These are phyloP conservation scores for Dicentrarchus labrax DNA, from an alignment of 2,113 vertebrate species.

Conservation along the genomic window DNA sequence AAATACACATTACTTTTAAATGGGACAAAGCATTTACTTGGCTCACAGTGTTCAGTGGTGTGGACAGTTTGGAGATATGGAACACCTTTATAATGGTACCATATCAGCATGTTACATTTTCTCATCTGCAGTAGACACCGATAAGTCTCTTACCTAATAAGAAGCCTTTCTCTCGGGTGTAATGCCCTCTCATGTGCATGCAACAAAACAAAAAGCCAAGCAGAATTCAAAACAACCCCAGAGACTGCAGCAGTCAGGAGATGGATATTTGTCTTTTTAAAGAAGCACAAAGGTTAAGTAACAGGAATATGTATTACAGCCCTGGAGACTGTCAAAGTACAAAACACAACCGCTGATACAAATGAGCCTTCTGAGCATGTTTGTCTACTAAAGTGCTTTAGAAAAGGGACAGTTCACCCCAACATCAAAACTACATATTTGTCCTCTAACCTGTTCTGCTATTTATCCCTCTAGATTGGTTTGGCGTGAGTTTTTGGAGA, in stretches of 20 bases:
- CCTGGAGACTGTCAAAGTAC: slow-evolving; percentile 14
- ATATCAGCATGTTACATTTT: slow-evolving; percentile 10
- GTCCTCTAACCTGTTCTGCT: too few species aligned
- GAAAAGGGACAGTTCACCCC: too few species aligned
- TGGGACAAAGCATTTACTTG: slow-evolving; percentile 43
- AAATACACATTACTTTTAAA: slow-evolving; percentile 47
- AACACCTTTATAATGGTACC: slow-evolving; percentile 28
- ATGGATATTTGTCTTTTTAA: not conserved
- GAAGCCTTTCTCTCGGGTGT: not conserved
- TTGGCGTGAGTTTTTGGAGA: too few species aligned
- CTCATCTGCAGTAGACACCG: slow-evolving; percentile 5
- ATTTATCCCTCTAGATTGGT: too few species aligned
- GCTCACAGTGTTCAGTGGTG: slow-evolving; percentile 65
- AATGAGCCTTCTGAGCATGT: slow-evolving; percentile 16
- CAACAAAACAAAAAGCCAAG: slow-evolving; percentile 11
- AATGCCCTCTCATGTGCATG: slow-evolving; percentile 23
- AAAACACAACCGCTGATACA: slow-evolving; percentile 39
- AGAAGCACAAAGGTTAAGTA: not conserved
- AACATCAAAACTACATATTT: too few species aligned
- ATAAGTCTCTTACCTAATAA: not conserved
- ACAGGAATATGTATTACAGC: slow-evolving; percentile 16
- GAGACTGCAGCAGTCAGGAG: slow-evolving; percentile 3
- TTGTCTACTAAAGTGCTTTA: slow-evolving; percentile 49
- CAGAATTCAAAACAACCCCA: too few species aligned
- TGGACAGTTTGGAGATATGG: slow-evolving; percentile 27